Conservation (phyloP, 2,888 invertebrate species). For the Ferrisia virgata region DNA sequence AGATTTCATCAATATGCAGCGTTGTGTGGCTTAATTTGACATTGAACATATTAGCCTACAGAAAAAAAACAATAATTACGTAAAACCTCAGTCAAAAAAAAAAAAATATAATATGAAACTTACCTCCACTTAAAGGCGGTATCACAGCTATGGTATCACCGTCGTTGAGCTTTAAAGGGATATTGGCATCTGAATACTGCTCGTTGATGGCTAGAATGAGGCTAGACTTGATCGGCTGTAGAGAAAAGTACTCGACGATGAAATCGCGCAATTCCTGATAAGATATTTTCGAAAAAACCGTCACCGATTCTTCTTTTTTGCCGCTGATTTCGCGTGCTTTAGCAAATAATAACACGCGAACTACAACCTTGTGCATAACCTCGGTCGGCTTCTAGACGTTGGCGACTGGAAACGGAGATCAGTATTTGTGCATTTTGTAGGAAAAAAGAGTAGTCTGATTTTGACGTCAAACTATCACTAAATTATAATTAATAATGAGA, state of each 20-base stretch:
- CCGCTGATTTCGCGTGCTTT: slow-evolving; percentile 81
- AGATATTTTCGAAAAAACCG: slow-evolving; percentile 56
- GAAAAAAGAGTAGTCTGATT: not conserved
- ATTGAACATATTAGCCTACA: slow-evolving; percentile 46
- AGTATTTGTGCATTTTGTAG: not conserved
- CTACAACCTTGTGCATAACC: slow-evolving; percentile 51
- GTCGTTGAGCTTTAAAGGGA: slow-evolving; percentile 60
- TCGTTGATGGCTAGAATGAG: slow-evolving; percentile 82
- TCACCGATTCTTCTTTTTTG: slow-evolving; percentile 58
- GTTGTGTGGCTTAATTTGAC: slow-evolving; percentile 49
- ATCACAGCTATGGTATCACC: slow-evolving; percentile 87
- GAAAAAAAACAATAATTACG: not conserved
- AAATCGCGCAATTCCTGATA: slow-evolving; percentile 62
- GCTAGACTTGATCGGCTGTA: slow-evolving; percentile 66
- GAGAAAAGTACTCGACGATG: slow-evolving; percentile 62
- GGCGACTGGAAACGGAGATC: not conserved
- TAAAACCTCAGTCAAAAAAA: not conserved
- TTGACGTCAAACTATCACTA: not conserved
- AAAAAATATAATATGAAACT: slow-evolving; percentile 50
- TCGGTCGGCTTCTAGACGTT: not conserved
- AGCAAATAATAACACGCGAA: slow-evolving; percentile 83
- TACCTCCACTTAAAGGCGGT: slow-evolving; percentile 92
- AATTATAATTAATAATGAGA: not conserved
- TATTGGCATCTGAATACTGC: slow-evolving; percentile 64
- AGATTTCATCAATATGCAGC: slow-evolving; percentile 66